Evolutionary conservation across 2,888 invertebrate genomes (phyloP), one percentile per base, ranked within the genome.

Genomic region (Sericinus montela): DNA sequence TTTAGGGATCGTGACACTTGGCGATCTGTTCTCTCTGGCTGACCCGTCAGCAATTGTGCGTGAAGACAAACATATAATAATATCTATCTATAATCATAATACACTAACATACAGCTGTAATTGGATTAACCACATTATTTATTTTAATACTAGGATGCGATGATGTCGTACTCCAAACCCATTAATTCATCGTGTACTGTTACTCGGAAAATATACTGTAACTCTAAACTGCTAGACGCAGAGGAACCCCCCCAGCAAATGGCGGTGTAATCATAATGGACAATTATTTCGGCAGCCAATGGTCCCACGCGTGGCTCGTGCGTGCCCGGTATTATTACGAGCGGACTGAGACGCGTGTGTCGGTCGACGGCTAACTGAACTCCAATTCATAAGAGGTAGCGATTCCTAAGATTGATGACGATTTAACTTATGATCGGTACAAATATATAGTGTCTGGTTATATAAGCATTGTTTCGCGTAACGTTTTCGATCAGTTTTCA

Each of bases 301-400:
- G 83, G 78, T 82, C 85, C 77, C 86, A 84, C 86, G 84, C 85
- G 84, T 81, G 81, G 80, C 82, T 69, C 80, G 82, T 78, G 82
- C 81, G 76, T 73, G 75, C 72, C 60, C 65, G 67, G 65, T 71
- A 70, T 72, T 78, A 72, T 69, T 69, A 61, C 57, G 60, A 65
- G 60, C 65, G 63, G 70, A 65, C 64, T 42, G 71, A 72, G 72
- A 75, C 72, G 73, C 71, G 74, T 74, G 75, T 59, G 60, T 57
- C 61, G 58, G 67, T 52, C 62, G 45, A 41, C 45, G 52, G 51
- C 47, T 54, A 45, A 54, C 50, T 48, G 23, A 1, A 9, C 5
- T 49, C 19, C 46, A 62, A 58, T 59, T 23, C 39, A 57, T 42
- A 46, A 56, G 65, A 57, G 55, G 52, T 48, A 45, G 54, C 56